phyloP scores from a whole-genome alignment of 2,113 vertebrate genomes.

The Herpetotheres cachinnans region DNA sequence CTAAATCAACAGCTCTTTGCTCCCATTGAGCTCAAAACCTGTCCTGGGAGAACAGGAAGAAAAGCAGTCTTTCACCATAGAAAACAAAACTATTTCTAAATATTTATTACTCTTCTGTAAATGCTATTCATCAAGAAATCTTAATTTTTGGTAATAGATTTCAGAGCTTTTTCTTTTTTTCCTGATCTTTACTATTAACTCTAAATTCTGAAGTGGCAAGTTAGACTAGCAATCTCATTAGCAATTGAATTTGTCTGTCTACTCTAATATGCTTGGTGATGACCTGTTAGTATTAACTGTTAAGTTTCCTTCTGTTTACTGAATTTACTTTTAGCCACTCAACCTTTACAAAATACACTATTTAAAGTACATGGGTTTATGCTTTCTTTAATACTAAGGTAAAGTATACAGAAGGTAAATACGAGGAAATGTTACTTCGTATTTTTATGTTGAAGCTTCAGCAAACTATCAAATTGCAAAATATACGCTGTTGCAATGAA shows the following conservation, averaged over 20 bases:
- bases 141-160: background rate
- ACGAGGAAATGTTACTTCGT: background rate
- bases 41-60: background rate
- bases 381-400: background rate
- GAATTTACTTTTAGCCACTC: background rate
- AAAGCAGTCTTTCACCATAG: background rate
- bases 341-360: background rate
- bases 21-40: background rate
- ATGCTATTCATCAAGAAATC: background rate
- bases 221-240: background rate
- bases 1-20: constrained; percentile 20
- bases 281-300: background rate
- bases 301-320: background rate
- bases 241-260: constrained; percentile 15
- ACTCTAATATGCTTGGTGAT: background rate
- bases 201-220: background rate
- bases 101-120: background rate
- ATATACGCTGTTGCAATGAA: background rate
- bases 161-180: background rate
- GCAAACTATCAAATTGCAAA: background rate
- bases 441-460: background rate
- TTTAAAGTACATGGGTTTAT: background rate
- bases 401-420: background rate
- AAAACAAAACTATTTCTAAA: background rate
- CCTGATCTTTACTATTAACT: background rate